Evolutionary conservation across 2,888 invertebrate species (phyloP), one percentile per base, ranked within the genome.

Genomic region (Drepana falcataria): DNA sequence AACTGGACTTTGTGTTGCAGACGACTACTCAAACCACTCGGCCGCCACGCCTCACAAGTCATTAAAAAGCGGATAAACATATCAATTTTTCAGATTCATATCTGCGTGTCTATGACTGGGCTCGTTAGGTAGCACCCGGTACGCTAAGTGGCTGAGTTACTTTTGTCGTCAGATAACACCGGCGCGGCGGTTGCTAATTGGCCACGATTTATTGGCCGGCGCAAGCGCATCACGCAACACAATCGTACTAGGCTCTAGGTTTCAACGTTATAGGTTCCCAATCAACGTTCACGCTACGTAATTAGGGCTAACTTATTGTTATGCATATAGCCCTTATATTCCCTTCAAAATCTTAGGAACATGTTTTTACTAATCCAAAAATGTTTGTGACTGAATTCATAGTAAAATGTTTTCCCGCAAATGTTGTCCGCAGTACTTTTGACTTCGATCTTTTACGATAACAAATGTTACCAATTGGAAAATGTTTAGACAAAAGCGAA

Each of bases 141-240:
- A 44, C 48, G 48, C 47, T 54, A 53, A 56, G 51, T 52, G 52
- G 51, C 60, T 61, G 64, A 67, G 70, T 73, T 76, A 63, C 71
- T 84, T 86, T 87, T 86, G 85, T 82, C 74, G 77, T 65, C 73
- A 73, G 85, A 85, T 85, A 85, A 68, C 71, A 73, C 74, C 65
- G 68, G 71, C 67, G 68, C 67, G 63, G 65, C 64, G 9, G 6
- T 69, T 70, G 81, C 89, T 90, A 90, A 90, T 90, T 90, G 84
- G 89, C 78, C 77, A 80, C 77, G 82, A 90, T 88, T 87, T 88
- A 89, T 85, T 79, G 64, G 62, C 63, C 59, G 55, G 61, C 63
- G 78, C 77, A 69, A 73, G 66, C 69, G 70, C 73, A 58, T 64
- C 62, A 54, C 21, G 21, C 60, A 59, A 60, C 67, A 60, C 60